Evolutionary conservation across 2,888 invertebrate genomes (phyloP).

Genomic region (Ichneumon xanthorius): DNA sequence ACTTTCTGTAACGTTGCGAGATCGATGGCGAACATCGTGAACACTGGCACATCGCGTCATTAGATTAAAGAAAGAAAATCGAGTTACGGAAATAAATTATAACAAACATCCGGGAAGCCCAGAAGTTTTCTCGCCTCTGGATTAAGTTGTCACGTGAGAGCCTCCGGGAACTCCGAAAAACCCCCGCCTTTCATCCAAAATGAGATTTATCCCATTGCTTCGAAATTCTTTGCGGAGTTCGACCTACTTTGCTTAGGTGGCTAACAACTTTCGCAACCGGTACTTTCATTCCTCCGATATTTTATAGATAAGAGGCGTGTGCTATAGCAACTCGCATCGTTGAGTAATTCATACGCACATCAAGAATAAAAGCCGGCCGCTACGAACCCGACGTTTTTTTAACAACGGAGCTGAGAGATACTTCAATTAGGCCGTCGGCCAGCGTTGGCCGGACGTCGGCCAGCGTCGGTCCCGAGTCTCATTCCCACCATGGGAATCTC

Average conservation of each 20-base stretch:
- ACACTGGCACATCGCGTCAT: neutral
- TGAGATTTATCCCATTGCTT: conserved; percentile 70
- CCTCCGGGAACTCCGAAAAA: neutral
- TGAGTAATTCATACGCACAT: neutral
- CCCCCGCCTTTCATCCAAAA: conserved; percentile 64
- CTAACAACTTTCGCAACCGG: conserved; percentile 5
- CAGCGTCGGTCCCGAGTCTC: no score
- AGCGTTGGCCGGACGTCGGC: no score
- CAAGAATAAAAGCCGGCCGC: no score
- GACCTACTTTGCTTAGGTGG: conserved; percentile 19
- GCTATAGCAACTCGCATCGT: neutral
- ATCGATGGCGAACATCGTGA: neutral
- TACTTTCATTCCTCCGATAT: neutral
- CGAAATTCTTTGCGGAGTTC: conserved; percentile 55
- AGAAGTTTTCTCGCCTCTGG: conserved; percentile 14
- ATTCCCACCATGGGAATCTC: neutral
- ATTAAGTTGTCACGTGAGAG: conserved; percentile 25
- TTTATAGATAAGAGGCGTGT: neutral
- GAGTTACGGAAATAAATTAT: conserved; percentile 14
- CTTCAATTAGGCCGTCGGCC: no score
- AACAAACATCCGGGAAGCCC: conserved; percentile 14
- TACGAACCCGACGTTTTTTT: no score
- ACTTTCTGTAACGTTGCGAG: neutral
- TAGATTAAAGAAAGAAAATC: neutral
- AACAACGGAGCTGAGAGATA: no score